Percentiles rank a stretch among this genome's conserved stretches.
These are phyloP conservation scores for Chloropsis hardwickii DNA, from an alignment of 2,113 vertebrate species.

Conservation along the genomic window DNA sequence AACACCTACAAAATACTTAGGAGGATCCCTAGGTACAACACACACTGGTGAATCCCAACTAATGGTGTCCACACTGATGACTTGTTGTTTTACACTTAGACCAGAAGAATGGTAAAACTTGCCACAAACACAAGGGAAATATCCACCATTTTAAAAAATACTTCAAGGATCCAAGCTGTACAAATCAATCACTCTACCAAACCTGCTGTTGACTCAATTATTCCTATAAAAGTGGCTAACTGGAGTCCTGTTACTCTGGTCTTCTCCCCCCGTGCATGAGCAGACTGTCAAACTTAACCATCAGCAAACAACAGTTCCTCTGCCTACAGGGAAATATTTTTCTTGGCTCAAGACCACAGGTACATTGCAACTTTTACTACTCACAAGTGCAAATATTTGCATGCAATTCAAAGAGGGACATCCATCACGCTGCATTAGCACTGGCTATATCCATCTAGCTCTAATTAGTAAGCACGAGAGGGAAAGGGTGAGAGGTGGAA, in stretches of 20 bases:
- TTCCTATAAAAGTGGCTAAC: background rate
- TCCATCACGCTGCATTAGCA: background rate
- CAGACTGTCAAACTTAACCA: background rate
- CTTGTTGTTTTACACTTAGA: background rate
- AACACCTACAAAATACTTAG: background rate
- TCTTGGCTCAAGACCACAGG: background rate
- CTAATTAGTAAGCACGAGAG: background rate
- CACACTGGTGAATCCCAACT: background rate
- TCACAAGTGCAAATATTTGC: background rate
- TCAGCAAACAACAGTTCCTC: background rate
- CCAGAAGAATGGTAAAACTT: background rate
- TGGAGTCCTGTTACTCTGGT: background rate
- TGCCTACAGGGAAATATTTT: background rate
- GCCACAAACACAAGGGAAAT: background rate
- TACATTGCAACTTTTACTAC: background rate
- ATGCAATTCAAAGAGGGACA: background rate
- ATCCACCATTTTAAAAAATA: background rate
- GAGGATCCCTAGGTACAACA: background rate
- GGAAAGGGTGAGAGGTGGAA: background rate
- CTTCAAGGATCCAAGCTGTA: background rate
- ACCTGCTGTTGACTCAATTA: background rate
- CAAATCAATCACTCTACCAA: background rate
- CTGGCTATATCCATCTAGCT: background rate
- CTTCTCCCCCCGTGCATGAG: background rate
- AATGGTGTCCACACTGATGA: accelerated